phyloP scores from a whole-genome alignment of 2,113 vertebrate genomes.

The Pitta sordida region DNA sequence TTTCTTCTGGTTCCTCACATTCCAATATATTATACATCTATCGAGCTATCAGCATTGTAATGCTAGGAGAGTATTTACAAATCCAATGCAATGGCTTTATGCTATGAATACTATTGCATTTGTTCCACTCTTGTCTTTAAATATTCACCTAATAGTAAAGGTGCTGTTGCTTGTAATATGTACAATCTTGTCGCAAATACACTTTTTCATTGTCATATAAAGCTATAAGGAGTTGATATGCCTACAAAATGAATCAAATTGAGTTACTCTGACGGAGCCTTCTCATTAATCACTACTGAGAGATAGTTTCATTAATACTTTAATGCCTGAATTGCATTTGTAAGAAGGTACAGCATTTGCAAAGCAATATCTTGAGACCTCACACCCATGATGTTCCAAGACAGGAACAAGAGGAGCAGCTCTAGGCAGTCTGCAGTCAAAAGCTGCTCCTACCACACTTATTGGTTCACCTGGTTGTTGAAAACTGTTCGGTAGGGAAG shows the following conservation, averaged over 20 bases:
- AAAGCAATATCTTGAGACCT: neutral
- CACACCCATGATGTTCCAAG: neutral
- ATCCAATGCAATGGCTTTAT: neutral
- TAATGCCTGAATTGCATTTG: neutral
- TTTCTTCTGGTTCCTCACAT: neutral
- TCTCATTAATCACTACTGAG: conserved; percentile 29
- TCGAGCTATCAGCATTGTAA: neutral
- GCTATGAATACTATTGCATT: neutral
- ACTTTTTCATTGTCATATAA: conserved; percentile 33
- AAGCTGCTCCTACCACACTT: neutral
- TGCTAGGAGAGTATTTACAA: neutral
- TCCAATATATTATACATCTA: neutral
- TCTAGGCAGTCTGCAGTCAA: neutral
- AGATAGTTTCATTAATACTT: neutral
- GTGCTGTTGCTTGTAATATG: neutral
- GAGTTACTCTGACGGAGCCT: conserved; percentile 18
- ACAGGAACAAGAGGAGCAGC: neutral
- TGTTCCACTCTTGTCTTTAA: neutral
- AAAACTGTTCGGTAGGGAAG: neutral
- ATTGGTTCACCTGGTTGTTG: neutral
- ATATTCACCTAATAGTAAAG: conserved; percentile 17
- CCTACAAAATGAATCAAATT: conserved; percentile 25
- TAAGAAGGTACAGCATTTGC: neutral
- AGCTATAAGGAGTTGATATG: conserved; percentile 4
- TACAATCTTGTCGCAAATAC: neutral